A percentile compares a stretch with the other conserved stretches of the same genome.
Evolutionary conservation across 1,140 invertebrate species (phyloP).

Genomic region (Lordiphosa clarofinis): DNA sequence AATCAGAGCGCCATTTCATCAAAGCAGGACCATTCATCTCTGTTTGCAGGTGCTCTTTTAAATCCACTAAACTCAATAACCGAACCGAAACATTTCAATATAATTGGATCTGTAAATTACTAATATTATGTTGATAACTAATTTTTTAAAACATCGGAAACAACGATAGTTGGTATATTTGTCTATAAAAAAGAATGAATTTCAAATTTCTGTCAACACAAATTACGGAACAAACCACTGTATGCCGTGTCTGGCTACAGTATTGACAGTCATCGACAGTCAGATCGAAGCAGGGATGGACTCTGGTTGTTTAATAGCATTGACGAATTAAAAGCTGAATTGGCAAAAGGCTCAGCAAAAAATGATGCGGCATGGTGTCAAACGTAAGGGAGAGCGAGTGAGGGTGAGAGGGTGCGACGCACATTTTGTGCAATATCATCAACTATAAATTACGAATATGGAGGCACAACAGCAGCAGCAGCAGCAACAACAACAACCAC

Average conservation of each 20-base stretch:
- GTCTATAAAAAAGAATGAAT: no score
- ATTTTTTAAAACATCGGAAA: no score
- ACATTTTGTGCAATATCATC: constrained; percentile 74
- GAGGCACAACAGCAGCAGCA: constrained; percentile 48
- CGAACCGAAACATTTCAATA: no score
- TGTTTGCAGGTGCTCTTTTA: no score
- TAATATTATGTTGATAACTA: no score
- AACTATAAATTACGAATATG: constrained; percentile 78
- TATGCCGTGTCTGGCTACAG: constrained; percentile 18
- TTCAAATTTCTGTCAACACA: no score
- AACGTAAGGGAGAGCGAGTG: background rate
- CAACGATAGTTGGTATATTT: no score
- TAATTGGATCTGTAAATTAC: no score
- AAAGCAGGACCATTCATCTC: no score
- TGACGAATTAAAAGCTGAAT: constrained; percentile 74
- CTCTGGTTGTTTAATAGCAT: constrained; percentile 65
- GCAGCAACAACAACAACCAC: constrained; percentile 8
- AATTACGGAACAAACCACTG: constrained; percentile 1
- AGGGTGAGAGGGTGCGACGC: background rate
- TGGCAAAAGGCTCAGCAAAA: constrained; percentile 50
- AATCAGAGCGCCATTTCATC: no score
- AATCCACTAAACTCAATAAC: no score
- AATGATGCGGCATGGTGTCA: constrained; percentile 17
- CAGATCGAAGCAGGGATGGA: constrained; percentile 9
- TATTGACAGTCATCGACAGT: constrained; percentile 50